Conservation (phyloP, 2,113 vertebrate genomes). For the Corvus cornix region DNA sequence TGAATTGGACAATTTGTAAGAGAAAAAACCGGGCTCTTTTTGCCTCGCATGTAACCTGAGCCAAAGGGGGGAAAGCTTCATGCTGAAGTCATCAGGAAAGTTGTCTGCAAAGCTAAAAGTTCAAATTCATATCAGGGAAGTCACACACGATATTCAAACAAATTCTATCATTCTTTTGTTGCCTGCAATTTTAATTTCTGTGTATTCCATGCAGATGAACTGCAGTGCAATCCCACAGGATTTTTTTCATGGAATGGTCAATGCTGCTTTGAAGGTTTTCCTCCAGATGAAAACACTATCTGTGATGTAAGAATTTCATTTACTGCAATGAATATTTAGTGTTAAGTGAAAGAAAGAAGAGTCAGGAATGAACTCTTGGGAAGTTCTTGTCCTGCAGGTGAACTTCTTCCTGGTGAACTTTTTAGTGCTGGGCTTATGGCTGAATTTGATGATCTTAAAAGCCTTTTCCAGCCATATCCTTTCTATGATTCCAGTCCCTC, state of each 20-base stretch:
- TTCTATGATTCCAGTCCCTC: background rate
- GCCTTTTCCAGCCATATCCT: background rate
- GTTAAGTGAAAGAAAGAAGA: background rate
- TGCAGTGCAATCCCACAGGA: background rate
- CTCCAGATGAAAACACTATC: background rate
- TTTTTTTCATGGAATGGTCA: background rate
- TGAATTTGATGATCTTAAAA: background rate
- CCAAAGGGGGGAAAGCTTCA: background rate
- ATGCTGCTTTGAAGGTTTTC: background rate
- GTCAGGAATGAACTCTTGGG: background rate
- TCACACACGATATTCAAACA: no score
- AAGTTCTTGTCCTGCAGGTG: background rate
- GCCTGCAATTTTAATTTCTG: background rate
- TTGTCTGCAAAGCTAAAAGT: background rate
- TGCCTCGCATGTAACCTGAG: background rate
- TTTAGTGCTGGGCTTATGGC: background rate
- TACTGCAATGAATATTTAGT: background rate
- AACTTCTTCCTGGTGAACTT: background rate
- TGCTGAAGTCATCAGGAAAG: background rate
- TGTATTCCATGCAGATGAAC: background rate
- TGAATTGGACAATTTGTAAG: slow-evolving; percentile 49
- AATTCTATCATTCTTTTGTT: background rate
- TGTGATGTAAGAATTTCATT: rapidly evolving
- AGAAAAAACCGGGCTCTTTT: background rate
- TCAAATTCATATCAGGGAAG: background rate